A percentile compares a stretch with the other conserved stretches of the same genome.
phyloP scores from a whole-genome alignment of 2,888 invertebrate genomes.

The Celastrina argiolus region DNA sequence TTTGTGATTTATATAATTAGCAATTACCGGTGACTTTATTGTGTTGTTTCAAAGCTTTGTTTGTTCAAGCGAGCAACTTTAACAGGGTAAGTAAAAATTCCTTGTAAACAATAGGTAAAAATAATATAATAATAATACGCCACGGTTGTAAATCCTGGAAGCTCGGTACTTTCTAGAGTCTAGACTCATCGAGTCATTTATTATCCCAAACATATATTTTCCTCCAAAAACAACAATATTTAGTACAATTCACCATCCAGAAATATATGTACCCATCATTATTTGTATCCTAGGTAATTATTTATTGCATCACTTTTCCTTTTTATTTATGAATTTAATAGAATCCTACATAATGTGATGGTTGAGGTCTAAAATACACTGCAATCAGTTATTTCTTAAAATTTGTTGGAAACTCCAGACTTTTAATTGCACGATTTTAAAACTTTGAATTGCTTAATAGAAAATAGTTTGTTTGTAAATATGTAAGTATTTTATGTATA shows the following conservation, averaged over 20 bases:
- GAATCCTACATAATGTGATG: too few relatives aligned
- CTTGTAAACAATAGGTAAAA: background rate
- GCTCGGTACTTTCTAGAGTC: slow-evolving; percentile 46
- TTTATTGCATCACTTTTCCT: too few relatives aligned
- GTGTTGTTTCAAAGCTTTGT: background rate
- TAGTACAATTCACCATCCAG: background rate
- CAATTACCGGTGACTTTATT: slow-evolving; percentile 11
- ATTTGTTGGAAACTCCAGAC: too few relatives aligned
- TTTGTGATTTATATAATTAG: slow-evolving; percentile 11
- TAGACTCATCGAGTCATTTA: slow-evolving; percentile 26
- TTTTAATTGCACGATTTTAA: too few relatives aligned
- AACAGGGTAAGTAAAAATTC: slow-evolving; percentile 28
- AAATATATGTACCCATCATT: too few relatives aligned
- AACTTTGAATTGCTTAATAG: too few relatives aligned
- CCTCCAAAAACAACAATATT: background rate
- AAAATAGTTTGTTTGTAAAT: too few relatives aligned
- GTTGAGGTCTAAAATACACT: too few relatives aligned
- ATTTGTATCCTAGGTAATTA: too few relatives aligned
- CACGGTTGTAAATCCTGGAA: slow-evolving; percentile 40
- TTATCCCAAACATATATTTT: background rate
- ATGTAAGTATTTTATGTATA: background rate
- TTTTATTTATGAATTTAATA: too few relatives aligned
- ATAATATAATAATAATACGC: slow-evolving; percentile 43
- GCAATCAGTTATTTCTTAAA: too few relatives aligned
- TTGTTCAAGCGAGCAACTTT: background rate